A percentile compares a stretch with the other conserved stretches of the same genome.
phyloP scores from a whole-genome alignment of 2,797 vertebrate genomes.

The Dipus sagitta region DNA sequence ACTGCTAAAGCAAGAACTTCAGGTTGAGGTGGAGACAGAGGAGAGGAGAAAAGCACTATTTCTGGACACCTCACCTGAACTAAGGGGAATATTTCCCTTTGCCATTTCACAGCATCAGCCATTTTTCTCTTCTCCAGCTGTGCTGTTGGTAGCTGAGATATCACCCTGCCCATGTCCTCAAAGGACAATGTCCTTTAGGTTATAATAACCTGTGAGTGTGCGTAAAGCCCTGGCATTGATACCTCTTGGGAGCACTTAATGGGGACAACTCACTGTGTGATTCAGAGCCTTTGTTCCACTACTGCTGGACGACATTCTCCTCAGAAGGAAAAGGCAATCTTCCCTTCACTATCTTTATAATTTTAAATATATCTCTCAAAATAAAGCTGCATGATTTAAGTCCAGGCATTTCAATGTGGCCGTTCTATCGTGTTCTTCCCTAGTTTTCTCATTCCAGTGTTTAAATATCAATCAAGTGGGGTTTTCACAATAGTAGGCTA shows the following conservation, averaged over 20 bases:
- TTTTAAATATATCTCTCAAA: constrained; percentile 59
- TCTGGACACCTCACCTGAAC: not conserved
- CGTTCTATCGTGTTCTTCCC: not conserved
- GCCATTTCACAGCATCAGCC: not conserved
- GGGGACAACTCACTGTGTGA: not conserved
- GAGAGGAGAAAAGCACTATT: constrained; percentile 12
- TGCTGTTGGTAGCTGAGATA: constrained; percentile 19
- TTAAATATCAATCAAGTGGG: not conserved
- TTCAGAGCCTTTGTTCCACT: not conserved
- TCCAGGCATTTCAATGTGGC: not conserved
- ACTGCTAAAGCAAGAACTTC: constrained; percentile 15
- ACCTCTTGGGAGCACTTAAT: constrained; percentile 5
- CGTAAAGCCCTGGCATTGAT: not conserved
- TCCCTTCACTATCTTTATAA: not conserved
- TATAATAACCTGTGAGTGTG: not conserved
- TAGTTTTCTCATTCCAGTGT: not conserved
- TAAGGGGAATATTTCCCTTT: constrained; percentile 51
- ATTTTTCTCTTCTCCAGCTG: constrained; percentile 51
- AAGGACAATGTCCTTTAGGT: constrained; percentile 28
- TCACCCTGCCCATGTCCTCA: not conserved
- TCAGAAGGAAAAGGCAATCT: not conserved
- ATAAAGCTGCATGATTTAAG: not conserved
- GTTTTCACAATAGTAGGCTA: not conserved
- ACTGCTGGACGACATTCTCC: not conserved
- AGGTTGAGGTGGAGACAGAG: not conserved